Conservation (phyloP, 2,888 invertebrate species). For the Nomada ferruginata region DNA sequence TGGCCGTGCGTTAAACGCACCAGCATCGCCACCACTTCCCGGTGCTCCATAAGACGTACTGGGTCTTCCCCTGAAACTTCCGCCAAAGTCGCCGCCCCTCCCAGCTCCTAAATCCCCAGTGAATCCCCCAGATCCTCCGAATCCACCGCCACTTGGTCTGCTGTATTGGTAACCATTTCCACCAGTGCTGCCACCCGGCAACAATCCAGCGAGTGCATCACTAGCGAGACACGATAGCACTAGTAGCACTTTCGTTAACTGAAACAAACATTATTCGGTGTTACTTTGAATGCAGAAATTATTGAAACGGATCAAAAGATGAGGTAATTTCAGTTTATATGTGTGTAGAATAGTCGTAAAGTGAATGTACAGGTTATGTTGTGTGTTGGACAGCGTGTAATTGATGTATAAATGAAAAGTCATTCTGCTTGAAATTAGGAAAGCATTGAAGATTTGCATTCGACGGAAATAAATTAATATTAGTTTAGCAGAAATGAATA, state of each 20-base stretch:
- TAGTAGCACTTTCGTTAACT: conserved; percentile 75
- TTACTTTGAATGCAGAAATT: no score
- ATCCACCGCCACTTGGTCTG: conserved; percentile 74
- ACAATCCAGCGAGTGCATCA: conserved; percentile 75
- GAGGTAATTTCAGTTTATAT: no score
- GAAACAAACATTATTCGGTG: conserved; percentile 31
- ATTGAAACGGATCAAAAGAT: no score
- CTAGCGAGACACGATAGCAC: conserved; percentile 74
- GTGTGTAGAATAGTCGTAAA: no score
- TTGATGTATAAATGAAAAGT: no score
- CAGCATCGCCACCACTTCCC: conserved; percentile 36
- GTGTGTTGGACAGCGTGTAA: not conserved
- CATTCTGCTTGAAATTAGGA: no score
- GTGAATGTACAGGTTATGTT: no score
- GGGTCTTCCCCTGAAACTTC: conserved; percentile 44
- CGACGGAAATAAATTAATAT: no score
- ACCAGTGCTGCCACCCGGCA: conserved; percentile 72
- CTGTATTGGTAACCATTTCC: conserved; percentile 80
- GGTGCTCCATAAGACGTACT: conserved; percentile 58
- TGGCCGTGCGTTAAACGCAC: conserved; percentile 45
- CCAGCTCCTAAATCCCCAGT: conserved; percentile 56
- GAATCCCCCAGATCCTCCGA: conserved; percentile 62
- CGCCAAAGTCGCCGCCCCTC: conserved; percentile 56
- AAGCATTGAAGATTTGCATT: no score
- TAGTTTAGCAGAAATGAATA: not conserved